Base-by-base conservation (phyloP, 1,140 invertebrate genomes). In the Drosophila kikkawai region DNA sequence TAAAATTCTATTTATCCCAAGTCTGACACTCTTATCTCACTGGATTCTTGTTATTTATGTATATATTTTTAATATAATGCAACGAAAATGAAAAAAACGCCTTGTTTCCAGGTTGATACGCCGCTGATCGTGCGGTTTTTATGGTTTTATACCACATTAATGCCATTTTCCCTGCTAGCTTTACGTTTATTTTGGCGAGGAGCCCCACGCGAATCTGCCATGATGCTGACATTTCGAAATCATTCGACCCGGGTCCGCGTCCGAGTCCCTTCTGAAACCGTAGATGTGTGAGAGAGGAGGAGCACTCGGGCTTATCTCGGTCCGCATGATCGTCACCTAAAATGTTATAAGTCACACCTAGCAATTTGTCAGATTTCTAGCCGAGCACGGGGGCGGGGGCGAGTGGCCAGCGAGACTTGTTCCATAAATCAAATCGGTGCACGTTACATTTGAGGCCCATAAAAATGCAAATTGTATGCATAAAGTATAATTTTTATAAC, bases 401-500 rank as follows among this genome's bases (percentile, higher is more conserved):
- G 26, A 13, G 13, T 32, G 70, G 34, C 26, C 26, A 26, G 22
- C 17, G 56, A 22, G 50, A 41, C 60, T 48, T 45, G 53, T 36
- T 59, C 64, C 47, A 79, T 81, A 86, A 85, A 85, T 85, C 82
- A 86, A 78, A 69, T 66, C 84, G 66, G 68, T 58, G 73, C 80
- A 88, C 51, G 80, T 87, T 84, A 84, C 78, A 90, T 90, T 88
- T 88, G 84, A 63, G 65, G 74, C 56, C 73, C 67, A 88, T 88
- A 90, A 88, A 88, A 88, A 88, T 88, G 84, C 84, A 88, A 88
- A 88, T 88, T 75, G 66, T 90, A 88, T 88, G 85, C 85, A 88
- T 90, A 90, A 88, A 88, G 67, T 88, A 88, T 90, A 90, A 90
- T 88, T 88, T 88, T 88, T 88, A 90, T 88, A 88, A 88, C 85